Conservation (phyloP, 2,113 vertebrate genomes). For the Sinocyclocheilus maitianheensis region DNA sequence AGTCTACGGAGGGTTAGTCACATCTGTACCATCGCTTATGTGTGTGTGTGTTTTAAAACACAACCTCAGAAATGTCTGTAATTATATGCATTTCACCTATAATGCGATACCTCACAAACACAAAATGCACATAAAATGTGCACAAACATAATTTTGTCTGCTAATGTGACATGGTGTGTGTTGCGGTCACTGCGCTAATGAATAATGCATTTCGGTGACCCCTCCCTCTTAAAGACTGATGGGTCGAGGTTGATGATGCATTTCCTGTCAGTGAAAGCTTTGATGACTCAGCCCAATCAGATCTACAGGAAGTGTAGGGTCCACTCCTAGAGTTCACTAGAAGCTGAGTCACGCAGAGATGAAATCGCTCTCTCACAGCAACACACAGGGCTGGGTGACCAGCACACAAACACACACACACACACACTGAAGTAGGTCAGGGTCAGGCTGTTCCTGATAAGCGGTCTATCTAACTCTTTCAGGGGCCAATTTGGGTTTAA, state of each 20-base stretch:
- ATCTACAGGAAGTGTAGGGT: slow-evolving; percentile 33
- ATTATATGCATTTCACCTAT: background rate
- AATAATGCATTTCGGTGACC: slow-evolving; percentile 3
- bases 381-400: background rate
- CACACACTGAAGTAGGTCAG: slow-evolving; percentile 26
- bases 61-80: slow-evolving; percentile 12
- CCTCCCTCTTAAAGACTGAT: slow-evolving; percentile 7
- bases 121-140: background rate
- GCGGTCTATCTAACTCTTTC: background rate
- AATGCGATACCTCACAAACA: background rate
- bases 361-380: slow-evolving; percentile 30
- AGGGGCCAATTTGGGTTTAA: background rate
- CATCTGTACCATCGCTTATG: background rate
- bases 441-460: slow-evolving; percentile 38
- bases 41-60: slow-evolving; percentile 1
- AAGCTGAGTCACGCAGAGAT: slow-evolving; percentile 46
- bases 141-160: background rate
- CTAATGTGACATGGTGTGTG: background rate
- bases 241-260: slow-evolving; percentile 25
- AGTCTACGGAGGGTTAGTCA: slow-evolving; percentile 17
- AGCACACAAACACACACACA: slow-evolving; percentile 6
- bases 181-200: background rate
- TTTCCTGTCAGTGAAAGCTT: slow-evolving; percentile 37
- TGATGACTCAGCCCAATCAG: slow-evolving; percentile 40
- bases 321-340: slow-evolving; percentile 37